Evolutionary conservation across 2,888 invertebrate genomes (phyloP), one percentile per base, ranked within the genome.

Genomic region (Eumacrocentrus americanus): DNA sequence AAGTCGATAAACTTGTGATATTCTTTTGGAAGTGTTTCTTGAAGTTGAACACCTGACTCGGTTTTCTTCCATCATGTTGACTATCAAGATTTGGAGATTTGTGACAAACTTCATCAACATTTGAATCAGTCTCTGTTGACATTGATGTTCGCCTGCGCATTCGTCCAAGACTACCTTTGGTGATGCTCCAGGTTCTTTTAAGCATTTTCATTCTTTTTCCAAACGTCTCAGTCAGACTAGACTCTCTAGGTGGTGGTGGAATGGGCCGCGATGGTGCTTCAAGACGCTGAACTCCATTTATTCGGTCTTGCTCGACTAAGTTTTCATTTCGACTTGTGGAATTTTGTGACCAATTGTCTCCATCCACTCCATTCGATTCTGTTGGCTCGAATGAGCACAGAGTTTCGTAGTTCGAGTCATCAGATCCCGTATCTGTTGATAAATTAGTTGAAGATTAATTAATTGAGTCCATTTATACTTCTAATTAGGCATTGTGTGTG

Each of bases 371-470:
- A 34, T 18, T 37, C 11, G 40, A 35, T 9, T 77, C 75, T 58
- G 73, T 74, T 18, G 68, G 67, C 11, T 69, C 73, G 34, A 69
- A 69, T 22, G 73, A 74, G 53, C 67, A 68, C 2, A 80, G 66
- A 1, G 74, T 77, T 68, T 80, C 80, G 68, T 80, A 80, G 54
- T 75, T 79, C 63, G 76, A 76, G 63, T 79, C 79, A 40, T 80
- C 79, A 57, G 79, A 80, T 9, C 72, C 60, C 16, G 69, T 64
- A 55, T 75, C 76, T 74, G 63, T 54, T 38, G 22, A 65, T 61
- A 61, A 56, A 51, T 38, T 48, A 29, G 48, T 18, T 35, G 9
- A 47, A 38, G 12, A 44, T 25, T 35, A 50, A 29, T n/a, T 12
- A 50, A 42, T 22, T 11, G 11, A 38, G 0, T 20, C 25, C 11